Conservation (phyloP, 2,113 vertebrate genomes). For the Hippoglossus stenolepis region DNA sequence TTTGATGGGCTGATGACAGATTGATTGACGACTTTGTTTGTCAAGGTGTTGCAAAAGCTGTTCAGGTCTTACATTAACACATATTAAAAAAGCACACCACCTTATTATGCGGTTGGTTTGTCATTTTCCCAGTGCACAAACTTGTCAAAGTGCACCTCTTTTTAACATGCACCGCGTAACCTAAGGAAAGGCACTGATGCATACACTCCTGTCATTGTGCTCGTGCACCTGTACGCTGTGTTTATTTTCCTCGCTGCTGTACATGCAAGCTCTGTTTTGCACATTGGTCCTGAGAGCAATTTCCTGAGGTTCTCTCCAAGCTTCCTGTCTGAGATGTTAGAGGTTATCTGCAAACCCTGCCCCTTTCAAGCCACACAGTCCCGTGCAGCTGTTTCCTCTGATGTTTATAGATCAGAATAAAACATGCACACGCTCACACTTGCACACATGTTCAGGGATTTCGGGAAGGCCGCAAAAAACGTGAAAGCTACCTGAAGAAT, state of each 20-base stretch:
- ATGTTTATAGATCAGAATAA: slow-evolving; percentile 54
- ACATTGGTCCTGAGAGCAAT: slow-evolving; percentile 55
- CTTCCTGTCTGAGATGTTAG: slow-evolving; percentile 76
- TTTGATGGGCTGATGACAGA: slow-evolving; percentile 65
- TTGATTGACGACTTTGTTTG: slow-evolving; percentile 69
- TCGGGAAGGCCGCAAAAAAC: slow-evolving; percentile 34
- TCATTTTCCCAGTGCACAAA: slow-evolving; percentile 14
- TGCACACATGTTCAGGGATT: slow-evolving; percentile 34
- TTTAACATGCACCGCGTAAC: background rate
- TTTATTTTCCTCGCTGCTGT: slow-evolving; percentile 50
- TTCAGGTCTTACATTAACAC: slow-evolving; percentile 55
- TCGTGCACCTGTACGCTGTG: slow-evolving; percentile 66
- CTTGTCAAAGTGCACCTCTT: background rate
- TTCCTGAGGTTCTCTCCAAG: slow-evolving; percentile 76
- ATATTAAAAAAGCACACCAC: slow-evolving; percentile 39
- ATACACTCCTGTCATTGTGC: slow-evolving; percentile 55
- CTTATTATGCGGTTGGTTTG: slow-evolving; percentile 31
- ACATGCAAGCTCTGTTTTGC: slow-evolving; percentile 60
- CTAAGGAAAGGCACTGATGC: background rate
- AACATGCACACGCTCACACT: slow-evolving; percentile 13
- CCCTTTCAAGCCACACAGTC: slow-evolving; percentile 49
- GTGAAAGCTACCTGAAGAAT: slow-evolving; percentile 11
- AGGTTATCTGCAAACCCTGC: slow-evolving; percentile 74
- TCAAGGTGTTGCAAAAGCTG: slow-evolving; percentile 52
- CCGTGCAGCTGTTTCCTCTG: slow-evolving; percentile 82